A percentile compares a stretch with the other conserved stretches of the same genome.
phyloP scores from a whole-genome alignment of 2,113 vertebrate genomes.

The Anthoscopus minutus region DNA sequence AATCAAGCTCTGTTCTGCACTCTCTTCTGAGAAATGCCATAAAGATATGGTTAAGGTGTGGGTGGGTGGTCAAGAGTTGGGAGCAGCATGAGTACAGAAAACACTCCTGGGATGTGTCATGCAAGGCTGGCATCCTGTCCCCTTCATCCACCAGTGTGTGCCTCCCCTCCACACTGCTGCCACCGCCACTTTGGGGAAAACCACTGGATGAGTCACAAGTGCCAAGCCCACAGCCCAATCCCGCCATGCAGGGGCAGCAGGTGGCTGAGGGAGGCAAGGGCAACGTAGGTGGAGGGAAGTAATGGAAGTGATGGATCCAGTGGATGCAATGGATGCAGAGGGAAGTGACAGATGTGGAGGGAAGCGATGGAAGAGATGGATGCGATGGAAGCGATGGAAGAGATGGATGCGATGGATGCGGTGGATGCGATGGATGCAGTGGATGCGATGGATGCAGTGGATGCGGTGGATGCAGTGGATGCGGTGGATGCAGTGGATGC shows the following conservation, averaged over 20 bases:
- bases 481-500: fast-evolving
- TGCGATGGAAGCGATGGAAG: fast-evolving
- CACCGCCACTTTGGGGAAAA: background rate
- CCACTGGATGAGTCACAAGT: too few relatives aligned
- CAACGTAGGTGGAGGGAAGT: fast-evolving
- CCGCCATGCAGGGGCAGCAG: fast-evolving
- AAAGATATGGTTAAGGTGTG: fast-evolving
- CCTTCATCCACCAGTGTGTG: fast-evolving
- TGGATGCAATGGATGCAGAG: background rate
- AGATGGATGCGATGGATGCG: fast-evolving
- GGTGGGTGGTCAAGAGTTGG: background rate
- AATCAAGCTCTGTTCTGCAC: fast-evolving
- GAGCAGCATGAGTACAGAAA: background rate
- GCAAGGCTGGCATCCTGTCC: background rate
- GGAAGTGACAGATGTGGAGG: background rate
- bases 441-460: background rate
- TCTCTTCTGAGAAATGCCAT: background rate
- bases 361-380: background rate
- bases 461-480: fast-evolving
- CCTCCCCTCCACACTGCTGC: background rate
- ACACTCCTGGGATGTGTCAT: fast-evolving
- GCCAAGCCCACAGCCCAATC: fast-evolving
- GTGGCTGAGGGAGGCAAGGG: fast-evolving
- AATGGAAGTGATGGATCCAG: too few relatives aligned
- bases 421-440: background rate